Base-by-base conservation (phyloP, 1,140 invertebrate species). In the Pseudachorutes palmiensis region DNA sequence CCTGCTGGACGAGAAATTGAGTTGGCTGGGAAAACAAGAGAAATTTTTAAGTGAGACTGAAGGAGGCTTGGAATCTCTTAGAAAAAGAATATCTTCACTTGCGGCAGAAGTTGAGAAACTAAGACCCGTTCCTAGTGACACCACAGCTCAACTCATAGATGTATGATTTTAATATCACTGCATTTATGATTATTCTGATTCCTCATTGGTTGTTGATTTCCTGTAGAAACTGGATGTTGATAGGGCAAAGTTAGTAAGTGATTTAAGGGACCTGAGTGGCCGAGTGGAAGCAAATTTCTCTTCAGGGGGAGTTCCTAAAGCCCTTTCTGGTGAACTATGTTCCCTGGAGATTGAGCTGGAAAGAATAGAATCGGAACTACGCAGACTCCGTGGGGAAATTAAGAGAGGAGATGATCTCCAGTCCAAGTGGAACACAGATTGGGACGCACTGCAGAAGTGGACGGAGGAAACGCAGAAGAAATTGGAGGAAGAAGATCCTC, bases 351-450 rank as follows among this genome's bases (percentile, higher is more conserved):
- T 94, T 51, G 81, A 87, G n/a, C 83, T 88, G 30, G 92, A 95
- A 77, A 83, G 85, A 61, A 82, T 90, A 22, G 81, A 83, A 41
- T 84, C 85, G 68, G 83, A 83, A 9, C 89, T 93, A 87, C 91
- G 93, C 72, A 89, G 91, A 74, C 92, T 92, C 76, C 85, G 89
- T 71, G 83, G 87, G 74, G 90, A 93, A 77, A 87, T 89, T 77
- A 92, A 92, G 76, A 84, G 89, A 58, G 91, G 91, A 5, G 84
- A 85, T 72, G 91, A 90, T 22, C 83, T 88, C 61, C 83, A 90
- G 24, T 84, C 84, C 26, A 91, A 94, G 65, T 94, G 91, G 77
- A 76, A 85, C 9, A 79, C 81, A 22, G 90, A 90, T 71, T 86
- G 91, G 5, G 90, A 92, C 69, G 85, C 86, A 65, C 83, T 94